These are phyloP conservation scores for Kryptolebias ocellatus DNA, from an alignment of 2,797 vertebrate genomes.

Conservation along the genomic window DNA sequence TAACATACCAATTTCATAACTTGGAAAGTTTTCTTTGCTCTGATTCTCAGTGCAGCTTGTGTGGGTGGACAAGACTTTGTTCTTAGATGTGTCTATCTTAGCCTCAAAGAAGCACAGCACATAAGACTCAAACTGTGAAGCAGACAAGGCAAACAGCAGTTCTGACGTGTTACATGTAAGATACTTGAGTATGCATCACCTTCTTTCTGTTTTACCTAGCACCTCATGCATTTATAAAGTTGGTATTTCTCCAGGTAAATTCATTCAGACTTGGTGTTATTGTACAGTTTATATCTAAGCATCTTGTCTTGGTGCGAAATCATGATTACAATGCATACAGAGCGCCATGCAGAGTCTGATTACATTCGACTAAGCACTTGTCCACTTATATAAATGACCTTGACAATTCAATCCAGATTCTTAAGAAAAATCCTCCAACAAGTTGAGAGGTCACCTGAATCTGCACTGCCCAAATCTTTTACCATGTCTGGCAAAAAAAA, in stretches of 20 bases:
- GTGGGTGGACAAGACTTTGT: conserved; percentile 34
- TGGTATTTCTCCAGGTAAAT: background rate
- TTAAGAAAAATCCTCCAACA: conserved; percentile 3
- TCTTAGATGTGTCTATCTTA: conserved; percentile 20
- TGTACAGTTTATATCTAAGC: background rate
- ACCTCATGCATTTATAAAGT: background rate
- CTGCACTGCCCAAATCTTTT: background rate
- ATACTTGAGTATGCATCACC: background rate
- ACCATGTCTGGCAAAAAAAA: background rate
- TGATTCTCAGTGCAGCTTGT: conserved; percentile 20
- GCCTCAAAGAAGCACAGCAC: conserved; percentile 12
- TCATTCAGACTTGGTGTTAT: background rate
- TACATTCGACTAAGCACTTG: background rate
- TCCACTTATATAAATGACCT: background rate
- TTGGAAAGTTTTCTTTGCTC: conserved; percentile 30
- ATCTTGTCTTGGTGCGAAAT: background rate
- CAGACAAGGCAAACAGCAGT: conserved; percentile 17
- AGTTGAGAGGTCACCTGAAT: background rate
- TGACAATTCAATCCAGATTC: background rate
- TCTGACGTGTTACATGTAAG: background rate
- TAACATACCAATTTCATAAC: conserved; percentile 45
- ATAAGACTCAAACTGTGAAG: conserved; percentile 22
- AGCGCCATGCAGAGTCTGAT: background rate
- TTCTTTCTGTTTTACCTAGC: background rate
- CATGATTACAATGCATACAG: background rate